phyloP scores from a whole-genome alignment of 2,888 invertebrate genomes.

The Lutraria lutraria region DNA sequence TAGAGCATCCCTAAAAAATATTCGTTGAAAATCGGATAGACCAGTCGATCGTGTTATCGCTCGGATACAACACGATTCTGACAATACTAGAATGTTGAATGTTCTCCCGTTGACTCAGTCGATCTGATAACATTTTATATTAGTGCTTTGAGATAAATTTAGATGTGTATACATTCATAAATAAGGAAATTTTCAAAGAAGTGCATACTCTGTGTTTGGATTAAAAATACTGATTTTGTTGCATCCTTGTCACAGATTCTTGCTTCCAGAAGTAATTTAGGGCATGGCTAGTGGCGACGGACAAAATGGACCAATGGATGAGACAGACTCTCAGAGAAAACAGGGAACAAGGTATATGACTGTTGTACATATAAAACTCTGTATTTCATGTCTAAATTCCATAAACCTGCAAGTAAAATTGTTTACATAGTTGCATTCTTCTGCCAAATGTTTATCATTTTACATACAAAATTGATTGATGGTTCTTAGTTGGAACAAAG shows the following conservation, averaged over 20 bases:
- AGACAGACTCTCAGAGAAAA: slow-evolving; percentile 60
- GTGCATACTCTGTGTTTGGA: neutral
- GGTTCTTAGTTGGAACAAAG: too few relatives aligned
- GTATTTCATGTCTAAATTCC: neutral
- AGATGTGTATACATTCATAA: slow-evolving; percentile 11
- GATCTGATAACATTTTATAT: slow-evolving; percentile 11
- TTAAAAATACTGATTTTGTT: neutral
- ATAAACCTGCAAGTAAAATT: neutral
- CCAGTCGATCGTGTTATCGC: neutral
- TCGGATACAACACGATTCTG: neutral
- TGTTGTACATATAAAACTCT: neutral
- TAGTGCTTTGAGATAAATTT: neutral
- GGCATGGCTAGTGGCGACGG: slow-evolving; percentile 61
- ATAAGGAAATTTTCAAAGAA: neutral
- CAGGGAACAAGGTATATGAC: slow-evolving; percentile 64
- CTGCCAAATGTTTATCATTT: neutral
- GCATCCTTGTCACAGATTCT: neutral
- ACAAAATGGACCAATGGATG: slow-evolving; percentile 57
- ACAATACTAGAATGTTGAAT: neutral
- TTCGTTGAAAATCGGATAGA: neutral
- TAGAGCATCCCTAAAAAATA: neutral
- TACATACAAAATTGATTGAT: neutral
- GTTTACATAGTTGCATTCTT: neutral
- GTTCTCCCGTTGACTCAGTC: neutral
- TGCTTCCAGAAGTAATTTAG: neutral